phyloP scores from a whole-genome alignment of 2,797 vertebrate species.

The Anisognathus igniventris region DNA sequence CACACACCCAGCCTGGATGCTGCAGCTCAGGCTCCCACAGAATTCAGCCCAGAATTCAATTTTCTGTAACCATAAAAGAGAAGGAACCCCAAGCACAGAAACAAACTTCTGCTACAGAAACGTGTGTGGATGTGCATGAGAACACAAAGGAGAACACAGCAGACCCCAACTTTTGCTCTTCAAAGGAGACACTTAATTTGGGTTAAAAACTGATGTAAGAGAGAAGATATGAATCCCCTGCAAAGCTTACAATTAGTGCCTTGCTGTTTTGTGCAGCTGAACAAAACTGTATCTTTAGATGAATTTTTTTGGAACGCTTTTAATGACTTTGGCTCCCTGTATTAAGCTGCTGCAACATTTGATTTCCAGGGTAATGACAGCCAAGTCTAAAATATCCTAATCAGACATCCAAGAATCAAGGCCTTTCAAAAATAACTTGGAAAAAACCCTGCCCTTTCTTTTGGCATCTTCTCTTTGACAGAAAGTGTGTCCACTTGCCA shows the following conservation, averaged over 20 bases:
- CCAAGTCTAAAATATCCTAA: conserved; percentile 6
- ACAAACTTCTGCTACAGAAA: neutral
- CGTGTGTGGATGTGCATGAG: fast-evolving
- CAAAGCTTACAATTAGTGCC: neutral
- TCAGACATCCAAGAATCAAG: neutral
- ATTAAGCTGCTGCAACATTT: neutral
- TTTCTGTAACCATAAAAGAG: neutral
- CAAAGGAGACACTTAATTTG: neutral
- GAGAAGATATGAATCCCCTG: neutral
- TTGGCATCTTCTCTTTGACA: neutral
- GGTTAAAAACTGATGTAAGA: neutral
- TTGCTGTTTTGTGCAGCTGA: neutral
- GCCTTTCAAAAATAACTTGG: conserved; percentile 12
- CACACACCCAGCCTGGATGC: neutral
- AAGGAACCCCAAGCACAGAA: neutral
- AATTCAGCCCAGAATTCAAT: neutral
- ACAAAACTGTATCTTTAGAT: neutral
- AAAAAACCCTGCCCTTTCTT: neutral
- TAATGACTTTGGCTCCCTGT: neutral
- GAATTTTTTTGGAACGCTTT: neutral
- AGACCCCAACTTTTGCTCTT: neutral
- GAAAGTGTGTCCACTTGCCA: neutral
- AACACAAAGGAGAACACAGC: neutral
- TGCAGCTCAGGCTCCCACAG: neutral
- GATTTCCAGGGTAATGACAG: neutral